Evolutionary conservation across 2,113 vertebrate genomes (phyloP), one percentile per base, ranked within the genome.

Genomic region (Macaca nemestrina): DNA sequence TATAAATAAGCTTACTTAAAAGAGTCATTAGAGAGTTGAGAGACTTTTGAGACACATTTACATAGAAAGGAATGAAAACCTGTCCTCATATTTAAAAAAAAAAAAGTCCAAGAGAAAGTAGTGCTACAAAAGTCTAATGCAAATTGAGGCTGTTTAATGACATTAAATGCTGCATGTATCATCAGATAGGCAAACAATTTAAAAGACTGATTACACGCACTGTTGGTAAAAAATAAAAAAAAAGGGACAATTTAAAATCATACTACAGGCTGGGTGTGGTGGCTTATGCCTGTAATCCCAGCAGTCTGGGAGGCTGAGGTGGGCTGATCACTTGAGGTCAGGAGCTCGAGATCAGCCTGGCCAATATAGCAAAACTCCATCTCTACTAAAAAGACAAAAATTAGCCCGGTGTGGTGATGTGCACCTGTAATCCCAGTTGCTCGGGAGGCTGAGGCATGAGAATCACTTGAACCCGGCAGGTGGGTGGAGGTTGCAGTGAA

Each of bases 21-120:
- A 88, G 20, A 86, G 61, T 96, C 45, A 88, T 67, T 73, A 79
- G 45, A 95, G 32, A 92, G 75, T 68, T 45, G 35, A 93, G 32
- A 45, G 35, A 93, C 76, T 27, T 93, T 2, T 48, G 35, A 94
- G 50, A 93, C 78, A 85, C 32, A 88, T 78, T 90, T 79, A 93
- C 12, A 88, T 6, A 70, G 7, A 59, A 94, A 94, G 9, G 45
- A 81, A 17, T 64, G 8, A 81, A 95, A 81, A 80, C 6, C 27
- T 88, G 13, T 30, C 16, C 30, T 91, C n/a, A 92, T 48, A 85
- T 16, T 30, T 1, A 50, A 50, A 50, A 45, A 23, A 55, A 38
- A 55, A 85, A 90, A 83, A 27, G 2, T 30, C 61, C 68, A 55
- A 94, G 35, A 94, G 50, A 94, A 89, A 86, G 16, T 12, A 82